These are phyloP conservation scores for Dicyrtoma fusca DNA, from an alignment of 2,888 invertebrate genomes.

Conservation along the genomic window DNA sequence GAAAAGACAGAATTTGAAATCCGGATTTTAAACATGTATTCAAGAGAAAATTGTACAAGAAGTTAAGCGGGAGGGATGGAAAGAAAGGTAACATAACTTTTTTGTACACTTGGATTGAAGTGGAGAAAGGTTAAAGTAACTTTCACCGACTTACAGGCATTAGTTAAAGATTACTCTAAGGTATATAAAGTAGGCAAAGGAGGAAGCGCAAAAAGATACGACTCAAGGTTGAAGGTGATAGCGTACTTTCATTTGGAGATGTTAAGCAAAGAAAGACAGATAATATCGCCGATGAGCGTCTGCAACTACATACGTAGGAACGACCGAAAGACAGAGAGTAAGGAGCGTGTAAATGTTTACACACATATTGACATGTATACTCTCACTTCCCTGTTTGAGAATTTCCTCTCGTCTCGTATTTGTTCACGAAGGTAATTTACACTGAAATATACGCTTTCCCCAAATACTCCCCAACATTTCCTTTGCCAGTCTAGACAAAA, in stretches of 20 bases:
- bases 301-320: background rate
- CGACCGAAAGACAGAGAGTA: background rate
- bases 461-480: background rate
- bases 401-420: background rate
- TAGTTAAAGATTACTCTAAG: conserved; percentile 9
- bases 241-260: no score
- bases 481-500: background rate
- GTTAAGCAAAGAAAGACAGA: no score
- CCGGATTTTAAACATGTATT: no score
- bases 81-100: background rate
- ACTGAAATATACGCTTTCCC: no score
- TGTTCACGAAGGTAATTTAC: background rate
- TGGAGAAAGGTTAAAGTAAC: background rate
- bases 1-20: no score
- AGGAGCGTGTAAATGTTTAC: background rate
- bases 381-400: background rate
- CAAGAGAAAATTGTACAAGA: background rate
- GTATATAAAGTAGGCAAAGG: background rate
- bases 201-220: background rate
- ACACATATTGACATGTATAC: conserved; percentile 1
- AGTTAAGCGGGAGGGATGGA: background rate
- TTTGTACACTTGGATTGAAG: background rate
- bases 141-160: background rate
- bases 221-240: no score
- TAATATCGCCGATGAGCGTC: no score